Conservation (phyloP, 2,888 invertebrate species). For the Drosophila neotestacea region DNA sequence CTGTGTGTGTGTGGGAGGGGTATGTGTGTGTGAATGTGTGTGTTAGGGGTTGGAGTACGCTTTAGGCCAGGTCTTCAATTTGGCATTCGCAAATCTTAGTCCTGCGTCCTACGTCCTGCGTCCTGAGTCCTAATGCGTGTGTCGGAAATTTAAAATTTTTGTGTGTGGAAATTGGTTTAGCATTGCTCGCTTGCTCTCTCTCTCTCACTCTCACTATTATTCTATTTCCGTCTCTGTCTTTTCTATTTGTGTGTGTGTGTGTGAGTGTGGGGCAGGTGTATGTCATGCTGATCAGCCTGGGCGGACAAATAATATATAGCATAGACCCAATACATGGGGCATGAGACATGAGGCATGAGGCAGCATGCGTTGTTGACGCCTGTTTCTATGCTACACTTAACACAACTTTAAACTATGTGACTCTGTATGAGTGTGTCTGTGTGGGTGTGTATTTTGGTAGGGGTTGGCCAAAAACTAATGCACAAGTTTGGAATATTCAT, state of each 20-base stretch:
- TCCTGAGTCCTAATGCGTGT: constrained; percentile 35
- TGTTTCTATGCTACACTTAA: constrained; percentile 61
- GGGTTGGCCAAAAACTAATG: constrained; percentile 47
- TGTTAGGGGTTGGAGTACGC: constrained; percentile 31
- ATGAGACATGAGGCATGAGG: background rate
- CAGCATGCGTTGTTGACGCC: constrained; percentile 40
- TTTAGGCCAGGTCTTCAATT: constrained; percentile 55
- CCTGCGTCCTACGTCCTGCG: constrained; percentile 27
- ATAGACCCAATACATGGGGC: constrained; percentile 19
- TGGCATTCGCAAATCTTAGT: constrained; percentile 74
- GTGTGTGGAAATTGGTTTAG: constrained; percentile 75
- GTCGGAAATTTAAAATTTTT: constrained; percentile 75
- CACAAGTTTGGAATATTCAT: constrained; percentile 64
- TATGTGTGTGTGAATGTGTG: constrained; percentile 17
- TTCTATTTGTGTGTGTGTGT: constrained; percentile 3
- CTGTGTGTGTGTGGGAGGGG: constrained; percentile 3
- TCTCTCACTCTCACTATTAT: background rate
- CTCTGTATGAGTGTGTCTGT: constrained; percentile 22
- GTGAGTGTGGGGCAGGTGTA: constrained; percentile 54
- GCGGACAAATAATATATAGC: constrained; percentile 55
- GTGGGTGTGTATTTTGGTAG: constrained; percentile 27
- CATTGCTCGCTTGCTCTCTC: constrained; percentile 33
- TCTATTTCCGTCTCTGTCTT: background rate
- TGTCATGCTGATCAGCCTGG: constrained; percentile 54
- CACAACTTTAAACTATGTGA: constrained; percentile 53